These are phyloP conservation scores for Microdon myrmicae DNA, from an alignment of 2,888 invertebrate species.

Conservation along the genomic window DNA sequence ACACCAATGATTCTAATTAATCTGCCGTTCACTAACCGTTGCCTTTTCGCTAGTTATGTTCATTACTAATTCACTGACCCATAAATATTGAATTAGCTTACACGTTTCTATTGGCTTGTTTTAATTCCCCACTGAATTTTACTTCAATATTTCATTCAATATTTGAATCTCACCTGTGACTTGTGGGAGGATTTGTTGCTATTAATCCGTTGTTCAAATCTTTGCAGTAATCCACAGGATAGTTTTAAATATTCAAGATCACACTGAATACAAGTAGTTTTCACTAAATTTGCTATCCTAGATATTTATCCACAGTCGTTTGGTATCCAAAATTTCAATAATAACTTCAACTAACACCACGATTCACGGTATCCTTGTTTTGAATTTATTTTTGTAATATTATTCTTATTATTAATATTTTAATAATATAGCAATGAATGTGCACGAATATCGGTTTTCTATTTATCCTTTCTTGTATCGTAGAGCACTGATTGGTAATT, in stretches of 20 bases:
- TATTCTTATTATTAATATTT: too few relatives aligned
- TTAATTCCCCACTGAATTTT: background rate
- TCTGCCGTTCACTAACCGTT: too few relatives aligned
- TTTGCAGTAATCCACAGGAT: slow-evolving; percentile 42
- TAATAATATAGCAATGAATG: slow-evolving; percentile 7
- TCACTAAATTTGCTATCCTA: slow-evolving; percentile 15
- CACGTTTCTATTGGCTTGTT: slow-evolving; percentile 20
- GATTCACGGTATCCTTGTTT: too few relatives aligned
- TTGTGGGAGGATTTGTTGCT: slow-evolving; percentile 12
- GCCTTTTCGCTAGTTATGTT: background rate
- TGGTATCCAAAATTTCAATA: too few relatives aligned
- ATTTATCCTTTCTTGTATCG: background rate
- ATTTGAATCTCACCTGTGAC: slow-evolving; percentile 43
- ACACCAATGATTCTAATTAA: too few relatives aligned
- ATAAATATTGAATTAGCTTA: too few relatives aligned
- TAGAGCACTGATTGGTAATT: slow-evolving; percentile 22
- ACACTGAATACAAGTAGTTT: slow-evolving; percentile 33
- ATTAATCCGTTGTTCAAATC: slow-evolving; percentile 44
- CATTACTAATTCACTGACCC: slow-evolving; percentile 33
- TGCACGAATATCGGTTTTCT: slow-evolving; percentile 23
- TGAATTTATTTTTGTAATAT: too few relatives aligned
- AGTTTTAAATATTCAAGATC: slow-evolving; percentile 41
- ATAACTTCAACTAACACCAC: too few relatives aligned
- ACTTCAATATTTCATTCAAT: background rate
- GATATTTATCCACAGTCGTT: background rate